A percentile compares a stretch with the other conserved stretches of the same genome.
These are phyloP conservation scores for Lordiphosa andalusiaca DNA, from an alignment of 2,888 invertebrate species.

Conservation along the genomic window DNA sequence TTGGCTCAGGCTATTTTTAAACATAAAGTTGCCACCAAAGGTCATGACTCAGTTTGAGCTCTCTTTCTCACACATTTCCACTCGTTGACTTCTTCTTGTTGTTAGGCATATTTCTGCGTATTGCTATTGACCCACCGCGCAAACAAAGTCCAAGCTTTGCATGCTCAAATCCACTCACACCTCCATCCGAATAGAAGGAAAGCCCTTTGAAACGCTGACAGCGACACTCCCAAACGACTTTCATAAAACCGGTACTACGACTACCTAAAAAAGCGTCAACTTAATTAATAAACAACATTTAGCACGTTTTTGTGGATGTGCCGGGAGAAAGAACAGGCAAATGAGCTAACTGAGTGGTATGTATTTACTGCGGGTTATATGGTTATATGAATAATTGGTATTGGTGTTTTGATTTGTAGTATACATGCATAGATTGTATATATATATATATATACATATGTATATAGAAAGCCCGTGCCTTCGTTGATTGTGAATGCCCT, in stretches of 20 bases:
- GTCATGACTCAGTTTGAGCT: constrained; percentile 32
- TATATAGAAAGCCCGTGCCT: constrained; percentile 31
- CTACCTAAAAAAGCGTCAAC: constrained; percentile 50
- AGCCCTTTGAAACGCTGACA: constrained; percentile 23
- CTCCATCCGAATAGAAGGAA: constrained; percentile 14
- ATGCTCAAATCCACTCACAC: constrained; percentile 27
- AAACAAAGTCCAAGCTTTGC: constrained; percentile 17
- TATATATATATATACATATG: too few relatives aligned
- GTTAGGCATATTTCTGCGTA: constrained; percentile 31
- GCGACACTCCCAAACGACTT: constrained; percentile 52
- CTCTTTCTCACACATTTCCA: neutral
- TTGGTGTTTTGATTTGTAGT: constrained; percentile 58
- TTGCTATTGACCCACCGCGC: constrained; percentile 6
- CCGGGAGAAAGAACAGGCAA: constrained; percentile 11
- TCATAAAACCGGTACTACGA: constrained; percentile 38
- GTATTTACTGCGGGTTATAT: constrained; percentile 13
- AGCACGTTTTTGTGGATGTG: constrained; percentile 46
- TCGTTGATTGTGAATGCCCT: constrained; percentile 29
- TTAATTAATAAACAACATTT: constrained; percentile 76
- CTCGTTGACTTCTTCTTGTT: constrained; percentile 16
- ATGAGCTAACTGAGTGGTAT: constrained; percentile 10
- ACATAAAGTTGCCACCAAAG: constrained; percentile 18
- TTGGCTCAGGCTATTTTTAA: constrained; percentile 32
- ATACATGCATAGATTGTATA: constrained; percentile 6
- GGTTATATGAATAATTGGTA: constrained; percentile 61